Conservation (phyloP, 2,113 vertebrate genomes). For the Pomatorhinus ruficollis region DNA sequence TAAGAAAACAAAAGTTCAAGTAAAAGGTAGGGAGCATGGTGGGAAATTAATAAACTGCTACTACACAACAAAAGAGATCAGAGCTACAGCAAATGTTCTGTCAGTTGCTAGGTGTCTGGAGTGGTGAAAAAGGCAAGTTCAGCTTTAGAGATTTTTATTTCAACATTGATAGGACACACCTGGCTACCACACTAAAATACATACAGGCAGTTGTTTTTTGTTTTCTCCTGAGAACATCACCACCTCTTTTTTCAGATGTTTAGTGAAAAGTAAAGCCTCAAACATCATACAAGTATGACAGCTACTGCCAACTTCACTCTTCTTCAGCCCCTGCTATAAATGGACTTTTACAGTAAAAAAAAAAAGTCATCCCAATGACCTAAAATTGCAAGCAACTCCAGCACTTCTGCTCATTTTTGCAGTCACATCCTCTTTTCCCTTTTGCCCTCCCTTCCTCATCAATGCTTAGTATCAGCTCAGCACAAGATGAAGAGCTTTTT, state of each 20-base stretch:
- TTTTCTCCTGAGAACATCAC: not conserved
- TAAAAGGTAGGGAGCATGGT: not conserved
- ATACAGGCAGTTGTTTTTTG: not conserved
- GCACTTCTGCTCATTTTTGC: not conserved
- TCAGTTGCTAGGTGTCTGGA: not conserved
- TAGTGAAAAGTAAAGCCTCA: not conserved
- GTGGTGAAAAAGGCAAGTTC: not conserved
- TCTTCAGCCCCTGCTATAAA: slow-evolving; percentile 1
- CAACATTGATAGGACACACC: not conserved
- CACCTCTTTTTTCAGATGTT: not conserved
- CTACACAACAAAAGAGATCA: not conserved
- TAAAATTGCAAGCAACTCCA: not conserved
- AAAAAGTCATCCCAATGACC: not conserved
- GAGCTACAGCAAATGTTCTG: not conserved
- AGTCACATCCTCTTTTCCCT: not conserved
- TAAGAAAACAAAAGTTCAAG: not conserved
- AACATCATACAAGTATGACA: not conserved
- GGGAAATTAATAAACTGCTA: not conserved
- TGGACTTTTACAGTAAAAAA: not conserved
- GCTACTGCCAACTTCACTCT: not conserved
- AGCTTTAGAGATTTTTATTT: not conserved
- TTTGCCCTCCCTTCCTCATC: not conserved
- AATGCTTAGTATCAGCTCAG: not conserved
- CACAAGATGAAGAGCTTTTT: not conserved
- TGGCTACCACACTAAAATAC: not conserved